phyloP scores from a whole-genome alignment of 2,113 vertebrate genomes.

The Nycticorax nycticorax region DNA sequence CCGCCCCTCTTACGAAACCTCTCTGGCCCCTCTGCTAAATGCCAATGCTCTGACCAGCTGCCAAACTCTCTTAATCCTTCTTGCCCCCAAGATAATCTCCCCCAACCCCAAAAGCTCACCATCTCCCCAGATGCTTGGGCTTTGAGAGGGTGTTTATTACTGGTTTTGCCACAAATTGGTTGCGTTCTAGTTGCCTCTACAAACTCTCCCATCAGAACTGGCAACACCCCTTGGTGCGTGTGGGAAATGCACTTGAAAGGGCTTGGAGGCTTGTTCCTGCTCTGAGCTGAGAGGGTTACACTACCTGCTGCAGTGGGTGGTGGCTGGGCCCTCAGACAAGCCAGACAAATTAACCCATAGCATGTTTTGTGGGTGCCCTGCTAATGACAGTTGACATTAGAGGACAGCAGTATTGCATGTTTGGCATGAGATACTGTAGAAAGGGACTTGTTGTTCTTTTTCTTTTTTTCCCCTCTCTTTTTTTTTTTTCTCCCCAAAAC shows the following conservation, averaged over 20 bases:
- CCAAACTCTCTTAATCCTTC: slow-evolving; percentile 44
- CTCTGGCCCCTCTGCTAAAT: neutral
- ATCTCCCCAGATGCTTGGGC: neutral
- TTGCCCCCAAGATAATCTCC: slow-evolving; percentile 39
- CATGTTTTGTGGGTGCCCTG: neutral
- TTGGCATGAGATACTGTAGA: neutral
- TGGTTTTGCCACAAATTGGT: neutral
- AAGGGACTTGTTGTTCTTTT: neutral
- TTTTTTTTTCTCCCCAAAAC: neutral
- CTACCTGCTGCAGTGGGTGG: neutral
- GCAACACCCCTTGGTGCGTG: slow-evolving; percentile 11
- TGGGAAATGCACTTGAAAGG: slow-evolving; percentile 20
- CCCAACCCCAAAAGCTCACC: slow-evolving; percentile 42
- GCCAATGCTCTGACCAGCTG: neutral
- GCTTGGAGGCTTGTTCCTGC: neutral
- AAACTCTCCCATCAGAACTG: neutral
- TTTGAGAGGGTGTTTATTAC: neutral
- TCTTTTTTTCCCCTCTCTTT: neutral
- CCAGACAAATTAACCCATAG: neutral
- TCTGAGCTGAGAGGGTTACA: neutral
- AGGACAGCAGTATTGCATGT: neutral
- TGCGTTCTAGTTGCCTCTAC: neutral
- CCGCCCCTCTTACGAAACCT: neutral
- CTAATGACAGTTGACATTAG: slow-evolving; percentile 21
- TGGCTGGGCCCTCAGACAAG: neutral